Conservation (phyloP, 2,113 vertebrate species). For the Limanda limanda region DNA sequence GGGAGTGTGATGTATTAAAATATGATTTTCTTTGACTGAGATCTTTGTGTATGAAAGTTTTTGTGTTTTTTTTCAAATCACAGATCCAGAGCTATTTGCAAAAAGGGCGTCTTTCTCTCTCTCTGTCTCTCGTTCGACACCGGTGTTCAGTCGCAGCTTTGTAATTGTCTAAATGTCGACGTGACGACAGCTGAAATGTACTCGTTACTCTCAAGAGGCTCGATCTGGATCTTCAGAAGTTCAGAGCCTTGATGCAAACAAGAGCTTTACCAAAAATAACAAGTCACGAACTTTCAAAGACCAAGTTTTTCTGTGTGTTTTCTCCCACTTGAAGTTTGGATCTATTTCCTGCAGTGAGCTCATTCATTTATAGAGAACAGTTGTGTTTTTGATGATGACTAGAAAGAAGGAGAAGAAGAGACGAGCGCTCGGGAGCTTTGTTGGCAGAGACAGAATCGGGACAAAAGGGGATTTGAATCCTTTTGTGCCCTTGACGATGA, state of each 20-base stretch:
- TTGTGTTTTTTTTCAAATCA: constrained; percentile 40
- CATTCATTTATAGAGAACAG: constrained; percentile 51
- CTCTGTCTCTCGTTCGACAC: constrained; percentile 25
- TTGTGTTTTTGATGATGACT: constrained; percentile 35
- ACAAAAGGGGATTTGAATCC: constrained; percentile 60
- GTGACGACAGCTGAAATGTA: constrained; percentile 51
- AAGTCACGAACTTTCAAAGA: constrained; percentile 68
- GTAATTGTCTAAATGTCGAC: constrained; percentile 61
- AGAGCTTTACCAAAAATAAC: constrained; percentile 77
- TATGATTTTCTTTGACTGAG: constrained; percentile 46
- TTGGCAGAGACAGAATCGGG: constrained; percentile 70
- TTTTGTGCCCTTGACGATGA: constrained; percentile 62
- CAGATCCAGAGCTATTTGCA: constrained; percentile 29
- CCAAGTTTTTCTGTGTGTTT: constrained; percentile 49
- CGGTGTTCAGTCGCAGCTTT: constrained; percentile 47
- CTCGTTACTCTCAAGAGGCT: constrained; percentile 63
- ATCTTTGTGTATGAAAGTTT: constrained; percentile 1
- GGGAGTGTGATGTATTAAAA: constrained; percentile 38
- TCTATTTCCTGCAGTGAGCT: constrained; percentile 64
- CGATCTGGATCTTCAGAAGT: constrained; percentile 63
- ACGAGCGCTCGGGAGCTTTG: constrained; percentile 49
- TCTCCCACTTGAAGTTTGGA: constrained; percentile 47
- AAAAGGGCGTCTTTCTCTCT: not conserved
- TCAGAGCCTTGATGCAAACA: constrained; percentile 70
- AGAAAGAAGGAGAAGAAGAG: constrained; percentile 27